A percentile compares a stretch with the other conserved stretches of the same genome.
Conservation (phyloP, 2,888 invertebrate species). For the Leptinotarsa haldemani region DNA sequence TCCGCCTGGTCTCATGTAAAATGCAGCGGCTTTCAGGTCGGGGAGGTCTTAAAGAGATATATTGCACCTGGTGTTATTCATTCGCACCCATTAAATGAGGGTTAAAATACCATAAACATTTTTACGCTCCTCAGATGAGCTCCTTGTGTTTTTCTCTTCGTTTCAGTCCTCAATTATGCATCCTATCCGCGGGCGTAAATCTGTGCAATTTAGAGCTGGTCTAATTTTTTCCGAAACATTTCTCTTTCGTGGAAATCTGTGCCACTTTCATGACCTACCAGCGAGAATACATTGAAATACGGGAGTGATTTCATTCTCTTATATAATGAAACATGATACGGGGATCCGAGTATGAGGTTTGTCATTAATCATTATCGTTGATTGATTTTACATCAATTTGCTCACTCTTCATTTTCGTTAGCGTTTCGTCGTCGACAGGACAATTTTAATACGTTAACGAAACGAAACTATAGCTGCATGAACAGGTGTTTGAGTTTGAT, state of each 20-base stretch:
- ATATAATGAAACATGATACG: too few species aligned
- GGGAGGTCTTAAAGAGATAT: constrained; percentile 55
- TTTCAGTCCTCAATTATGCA: constrained; percentile 46
- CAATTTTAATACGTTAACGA: too few species aligned
- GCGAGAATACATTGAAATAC: neutral
- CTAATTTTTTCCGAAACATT: constrained; percentile 49
- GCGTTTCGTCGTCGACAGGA: too few species aligned
- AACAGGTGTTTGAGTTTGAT: too few species aligned
- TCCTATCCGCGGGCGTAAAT: constrained; percentile 47
- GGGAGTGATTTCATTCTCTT: too few species aligned
- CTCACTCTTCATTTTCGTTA: too few species aligned
- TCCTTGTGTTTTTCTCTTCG: constrained; percentile 51
- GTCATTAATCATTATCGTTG: too few species aligned
- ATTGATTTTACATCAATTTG: too few species aligned
- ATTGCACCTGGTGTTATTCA: constrained; percentile 62
- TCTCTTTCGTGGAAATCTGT: constrained; percentile 5
- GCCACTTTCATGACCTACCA: neutral
- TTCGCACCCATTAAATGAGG: constrained; percentile 61
- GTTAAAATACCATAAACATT: constrained; percentile 64
- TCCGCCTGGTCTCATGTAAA: constrained; percentile 54
- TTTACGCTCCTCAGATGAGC: constrained; percentile 57
- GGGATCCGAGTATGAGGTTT: too few species aligned
- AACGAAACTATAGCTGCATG: too few species aligned
- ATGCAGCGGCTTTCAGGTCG: constrained; percentile 54
- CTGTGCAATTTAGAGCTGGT: constrained; percentile 55